Conservation (phyloP, 2,797 vertebrate species). For the Pogoniulus pusillus region DNA sequence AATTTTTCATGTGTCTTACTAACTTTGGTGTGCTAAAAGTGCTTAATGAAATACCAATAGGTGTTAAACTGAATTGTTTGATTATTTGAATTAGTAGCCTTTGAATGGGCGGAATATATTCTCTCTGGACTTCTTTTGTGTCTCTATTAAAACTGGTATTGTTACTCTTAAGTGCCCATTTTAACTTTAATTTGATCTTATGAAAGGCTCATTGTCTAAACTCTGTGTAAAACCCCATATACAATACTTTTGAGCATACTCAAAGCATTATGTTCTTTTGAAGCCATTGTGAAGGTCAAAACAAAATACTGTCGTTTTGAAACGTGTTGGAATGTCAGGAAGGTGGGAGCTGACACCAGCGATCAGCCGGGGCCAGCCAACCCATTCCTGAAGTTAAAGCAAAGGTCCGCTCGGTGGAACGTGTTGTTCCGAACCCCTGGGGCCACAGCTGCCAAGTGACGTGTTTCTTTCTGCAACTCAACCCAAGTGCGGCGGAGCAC, state of each 20-base stretch:
- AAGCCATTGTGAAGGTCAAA: not conserved
- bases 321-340: not conserved
- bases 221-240: not conserved
- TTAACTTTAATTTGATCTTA: not conserved
- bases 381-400: not conserved
- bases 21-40: not conserved
- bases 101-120: accelerated
- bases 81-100: not conserved
- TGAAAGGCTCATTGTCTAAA: not conserved
- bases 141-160: not conserved
- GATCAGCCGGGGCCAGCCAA: not conserved
- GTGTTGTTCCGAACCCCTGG: not conserved
- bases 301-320: not conserved
- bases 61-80: not conserved
- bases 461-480: accelerated
- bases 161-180: not conserved
- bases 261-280: not conserved
- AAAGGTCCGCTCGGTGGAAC: not conserved
- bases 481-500: accelerated
- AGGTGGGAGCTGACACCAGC: not conserved
- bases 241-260: not conserved
- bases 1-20: not conserved
- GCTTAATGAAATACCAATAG: not conserved
- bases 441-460: not conserved
- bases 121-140: not conserved